Evolutionary conservation across 2,888 invertebrate genomes (phyloP).

Genomic region (Sympetrum striolatum): DNA sequence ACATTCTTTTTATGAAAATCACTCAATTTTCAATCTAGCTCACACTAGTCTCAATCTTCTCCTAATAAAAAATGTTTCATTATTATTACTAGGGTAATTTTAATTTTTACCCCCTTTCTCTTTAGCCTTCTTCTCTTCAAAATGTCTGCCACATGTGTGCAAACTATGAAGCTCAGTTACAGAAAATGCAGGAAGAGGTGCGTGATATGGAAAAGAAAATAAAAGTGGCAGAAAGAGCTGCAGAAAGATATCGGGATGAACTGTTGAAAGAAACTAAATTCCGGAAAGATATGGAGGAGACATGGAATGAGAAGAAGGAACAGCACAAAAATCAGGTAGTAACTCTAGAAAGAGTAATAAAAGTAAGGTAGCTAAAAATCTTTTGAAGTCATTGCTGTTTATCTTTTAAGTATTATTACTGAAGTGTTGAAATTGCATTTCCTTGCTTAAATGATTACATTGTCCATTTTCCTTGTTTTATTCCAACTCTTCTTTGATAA

Average conservation of each 20-base stretch:
- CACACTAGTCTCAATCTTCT: too few relatives aligned
- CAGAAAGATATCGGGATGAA: conserved; percentile 70
- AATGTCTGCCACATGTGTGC: conserved; percentile 83
- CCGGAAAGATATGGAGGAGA: conserved; percentile 77
- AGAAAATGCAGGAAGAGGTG: conserved; percentile 71
- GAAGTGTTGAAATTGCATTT: too few relatives aligned
- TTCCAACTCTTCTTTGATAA: too few relatives aligned
- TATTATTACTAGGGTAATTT: too few relatives aligned
- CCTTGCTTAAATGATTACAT: too few relatives aligned
- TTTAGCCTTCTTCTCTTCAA: background rate
- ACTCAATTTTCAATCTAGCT: too few relatives aligned
- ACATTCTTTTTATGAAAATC: too few relatives aligned
- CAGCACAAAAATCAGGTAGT: conserved; percentile 72
- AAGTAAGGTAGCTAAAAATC: too few relatives aligned
- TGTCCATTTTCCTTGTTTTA: too few relatives aligned
- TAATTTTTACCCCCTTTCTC: background rate
- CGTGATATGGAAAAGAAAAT: conserved; percentile 56
- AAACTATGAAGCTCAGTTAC: conserved; percentile 84
- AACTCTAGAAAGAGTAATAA: background rate
- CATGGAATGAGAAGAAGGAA: conserved; percentile 79
- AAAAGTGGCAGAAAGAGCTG: conserved; percentile 60
- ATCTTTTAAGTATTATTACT: too few relatives aligned
- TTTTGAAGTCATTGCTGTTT: too few relatives aligned
- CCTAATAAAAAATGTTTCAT: too few relatives aligned
- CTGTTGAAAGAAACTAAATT: conserved; percentile 75